Evolutionary conservation across 2,113 vertebrate species (phyloP).

Genomic region (Salvelinus alpinus): DNA sequence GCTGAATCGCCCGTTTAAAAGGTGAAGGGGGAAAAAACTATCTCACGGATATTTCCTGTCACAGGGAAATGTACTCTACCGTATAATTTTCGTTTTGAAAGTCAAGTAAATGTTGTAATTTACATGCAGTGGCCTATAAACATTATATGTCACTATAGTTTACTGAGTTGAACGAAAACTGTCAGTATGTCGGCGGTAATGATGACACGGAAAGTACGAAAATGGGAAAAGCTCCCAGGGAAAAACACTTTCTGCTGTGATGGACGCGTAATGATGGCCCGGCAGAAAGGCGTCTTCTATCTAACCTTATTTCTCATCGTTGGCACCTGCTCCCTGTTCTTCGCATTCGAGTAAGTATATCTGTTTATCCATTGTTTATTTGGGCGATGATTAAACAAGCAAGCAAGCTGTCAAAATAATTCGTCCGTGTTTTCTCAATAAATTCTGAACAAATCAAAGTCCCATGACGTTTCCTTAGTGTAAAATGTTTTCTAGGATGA

Average conservation of each 20-base stretch:
- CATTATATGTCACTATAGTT: neutral
- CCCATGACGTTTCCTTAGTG: neutral
- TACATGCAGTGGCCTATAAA: neutral
- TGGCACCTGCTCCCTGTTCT: slow-evolving; percentile 95
- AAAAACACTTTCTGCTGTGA: slow-evolving; percentile 99
- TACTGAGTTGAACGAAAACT: neutral
- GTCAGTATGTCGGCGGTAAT: slow-evolving; percentile 92
- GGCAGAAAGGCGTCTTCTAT: slow-evolving; percentile 98
- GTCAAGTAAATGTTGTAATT: neutral
- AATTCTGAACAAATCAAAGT: neutral
- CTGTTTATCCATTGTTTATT: neutral
- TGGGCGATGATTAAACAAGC: neutral
- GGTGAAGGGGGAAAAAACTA: neutral
- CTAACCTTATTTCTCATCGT: slow-evolving; percentile 95
- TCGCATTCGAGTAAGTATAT: slow-evolving; percentile 93
- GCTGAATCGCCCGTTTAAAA: neutral
- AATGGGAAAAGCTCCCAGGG: slow-evolving; percentile 97
- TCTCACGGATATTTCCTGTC: neutral
- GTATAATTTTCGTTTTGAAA: slow-evolving; percentile 9
- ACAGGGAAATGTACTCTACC: neutral
- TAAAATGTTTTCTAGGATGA: neutral
- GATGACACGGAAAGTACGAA: slow-evolving; percentile 90
- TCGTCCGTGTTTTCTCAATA: neutral
- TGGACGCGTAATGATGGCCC: slow-evolving; percentile 97
- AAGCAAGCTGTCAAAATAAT: neutral